phyloP scores from a whole-genome alignment of 2,113 vertebrate genomes.

The Myiozetetes cayanensis region DNA sequence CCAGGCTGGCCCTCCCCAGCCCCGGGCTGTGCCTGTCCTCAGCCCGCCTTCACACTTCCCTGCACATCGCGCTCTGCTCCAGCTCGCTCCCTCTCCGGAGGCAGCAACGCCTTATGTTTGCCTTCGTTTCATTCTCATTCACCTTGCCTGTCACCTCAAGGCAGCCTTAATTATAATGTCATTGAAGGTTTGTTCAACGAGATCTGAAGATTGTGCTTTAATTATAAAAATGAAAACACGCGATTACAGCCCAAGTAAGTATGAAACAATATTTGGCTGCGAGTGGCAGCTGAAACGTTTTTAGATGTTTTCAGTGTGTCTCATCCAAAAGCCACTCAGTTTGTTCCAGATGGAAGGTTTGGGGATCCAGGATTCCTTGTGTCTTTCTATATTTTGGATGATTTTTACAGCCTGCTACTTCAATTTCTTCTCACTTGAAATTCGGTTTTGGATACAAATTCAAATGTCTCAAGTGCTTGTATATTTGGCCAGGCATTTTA shows the following conservation, averaged over 20 bases:
- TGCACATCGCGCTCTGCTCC: background rate
- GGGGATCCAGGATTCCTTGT: background rate
- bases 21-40: background rate
- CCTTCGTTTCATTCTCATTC: background rate
- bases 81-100: background rate
- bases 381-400: background rate
- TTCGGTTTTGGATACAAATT: background rate
- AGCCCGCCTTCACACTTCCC: background rate
- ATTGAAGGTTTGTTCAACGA: background rate
- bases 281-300: background rate
- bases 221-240: background rate
- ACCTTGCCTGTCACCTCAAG: constrained; percentile 33
- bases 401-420: background rate
- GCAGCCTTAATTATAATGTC: constrained; percentile 23
- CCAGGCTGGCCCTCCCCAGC: background rate
- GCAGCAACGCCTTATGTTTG: background rate
- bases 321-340: background rate
- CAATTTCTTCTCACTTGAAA: background rate
- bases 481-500: background rate
- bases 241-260: background rate
- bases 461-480: background rate
- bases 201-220: constrained; percentile 6
- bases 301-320: background rate
- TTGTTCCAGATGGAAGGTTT: background rate
- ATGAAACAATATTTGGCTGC: background rate